These are phyloP conservation scores for Proisotoma minuta DNA, from an alignment of 2,888 invertebrate genomes.

Conservation along the genomic window DNA sequence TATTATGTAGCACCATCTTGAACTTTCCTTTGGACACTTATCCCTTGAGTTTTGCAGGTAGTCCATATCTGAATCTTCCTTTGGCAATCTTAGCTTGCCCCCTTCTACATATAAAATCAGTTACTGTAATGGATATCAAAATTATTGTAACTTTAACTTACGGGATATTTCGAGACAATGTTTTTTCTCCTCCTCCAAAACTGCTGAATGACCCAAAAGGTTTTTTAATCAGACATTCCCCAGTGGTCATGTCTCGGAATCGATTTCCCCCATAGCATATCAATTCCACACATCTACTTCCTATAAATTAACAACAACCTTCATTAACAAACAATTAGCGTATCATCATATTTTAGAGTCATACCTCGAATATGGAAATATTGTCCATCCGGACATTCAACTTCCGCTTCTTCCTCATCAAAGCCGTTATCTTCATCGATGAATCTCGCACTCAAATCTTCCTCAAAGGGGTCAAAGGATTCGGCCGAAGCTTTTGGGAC, in stretches of 20 bases:
- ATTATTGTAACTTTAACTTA: neutral
- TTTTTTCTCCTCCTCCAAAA: neutral
- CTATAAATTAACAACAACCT: too few relatives aligned
- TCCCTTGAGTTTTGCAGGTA: neutral
- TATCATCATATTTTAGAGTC: too few relatives aligned
- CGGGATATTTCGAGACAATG: neutral
- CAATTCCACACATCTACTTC: neutral
- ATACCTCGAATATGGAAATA: constrained; percentile 6
- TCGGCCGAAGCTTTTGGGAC: too few relatives aligned
- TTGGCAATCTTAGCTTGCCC: neutral
- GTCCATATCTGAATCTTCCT: neutral
- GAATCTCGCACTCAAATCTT: too few relatives aligned
- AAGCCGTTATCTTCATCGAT: too few relatives aligned
- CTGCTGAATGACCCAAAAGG: neutral
- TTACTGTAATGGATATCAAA: neutral
- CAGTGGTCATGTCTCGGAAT: neutral
- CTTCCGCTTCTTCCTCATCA: neutral
- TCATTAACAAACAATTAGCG: too few relatives aligned
- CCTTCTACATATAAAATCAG: neutral
- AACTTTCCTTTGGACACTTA: neutral
- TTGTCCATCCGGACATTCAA: neutral
- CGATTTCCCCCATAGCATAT: constrained; percentile 4
- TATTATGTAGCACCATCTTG: neutral
- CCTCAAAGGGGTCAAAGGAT: too few relatives aligned
- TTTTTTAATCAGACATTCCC: neutral